These are phyloP conservation scores for Penaeus chinensis DNA, from an alignment of 1,140 invertebrate species.

Conservation along the genomic window DNA sequence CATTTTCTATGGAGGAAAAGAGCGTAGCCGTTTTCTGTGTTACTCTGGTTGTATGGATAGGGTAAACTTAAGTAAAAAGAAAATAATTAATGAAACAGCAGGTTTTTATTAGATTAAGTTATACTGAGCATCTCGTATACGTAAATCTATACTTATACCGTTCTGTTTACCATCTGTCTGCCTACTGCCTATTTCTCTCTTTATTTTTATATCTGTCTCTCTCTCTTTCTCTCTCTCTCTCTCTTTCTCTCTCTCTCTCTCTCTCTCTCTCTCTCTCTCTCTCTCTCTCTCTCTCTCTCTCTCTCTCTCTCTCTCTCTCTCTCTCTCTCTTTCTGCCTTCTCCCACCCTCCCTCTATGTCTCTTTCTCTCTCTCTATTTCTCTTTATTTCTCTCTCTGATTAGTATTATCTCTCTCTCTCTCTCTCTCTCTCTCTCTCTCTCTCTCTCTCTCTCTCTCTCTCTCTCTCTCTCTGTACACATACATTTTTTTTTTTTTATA, in stretches of 20 bases:
- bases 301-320: neutral
- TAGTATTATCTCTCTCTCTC: neutral
- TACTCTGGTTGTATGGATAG: too few relatives aligned
- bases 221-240: neutral
- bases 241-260: neutral
- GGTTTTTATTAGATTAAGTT: too few relatives aligned
- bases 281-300: neutral
- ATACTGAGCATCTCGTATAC: neutral
- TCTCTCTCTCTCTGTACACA: neutral
- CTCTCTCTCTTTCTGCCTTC: too few relatives aligned
- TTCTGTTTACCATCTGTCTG: too few relatives aligned
- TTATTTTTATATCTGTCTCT: neutral
- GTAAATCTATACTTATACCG: neutral
- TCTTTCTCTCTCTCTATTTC: neutral
- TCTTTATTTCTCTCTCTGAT: neutral
- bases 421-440: conserved; percentile 30
- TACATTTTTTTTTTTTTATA: conserved; percentile 10
- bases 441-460: conserved; percentile 35
- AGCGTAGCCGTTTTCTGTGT: too few relatives aligned
- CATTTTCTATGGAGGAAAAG: too few relatives aligned
- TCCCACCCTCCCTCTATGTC: too few relatives aligned
- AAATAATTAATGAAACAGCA: too few relatives aligned
- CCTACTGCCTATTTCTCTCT: neutral
- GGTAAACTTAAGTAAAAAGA: too few relatives aligned
- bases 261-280: neutral